Base-by-base conservation (phyloP, 1,140 invertebrate genomes). In the Panulirus ornatus region DNA sequence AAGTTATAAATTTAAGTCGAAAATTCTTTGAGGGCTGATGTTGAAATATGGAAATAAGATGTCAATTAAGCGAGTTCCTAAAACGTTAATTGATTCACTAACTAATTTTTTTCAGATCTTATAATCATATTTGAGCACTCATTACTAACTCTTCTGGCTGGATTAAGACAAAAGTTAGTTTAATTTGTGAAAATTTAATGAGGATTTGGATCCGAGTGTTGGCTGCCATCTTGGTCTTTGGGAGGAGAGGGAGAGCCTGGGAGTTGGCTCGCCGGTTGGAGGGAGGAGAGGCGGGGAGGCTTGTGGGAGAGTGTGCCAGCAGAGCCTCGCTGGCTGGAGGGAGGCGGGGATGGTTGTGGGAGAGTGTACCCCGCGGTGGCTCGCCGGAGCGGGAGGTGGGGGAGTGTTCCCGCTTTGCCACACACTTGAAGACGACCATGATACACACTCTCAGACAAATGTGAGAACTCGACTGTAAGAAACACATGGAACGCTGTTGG, bases 61-160 rank as follows among this genome's bases (percentile, higher is more conserved):
- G 79, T 76, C 88, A 89, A 89, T 89, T 89, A 89, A 89, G 88
- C 16, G 36, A 83, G 88, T 89, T 63, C 76, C 44, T 81, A 44
- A 36, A 70, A 81, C 86, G 73, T 82, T 88, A 88, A 88, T 82
- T 88, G 58, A 36, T 88, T 82, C 86, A n/a, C 86, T 47, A 82
- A 73, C 86, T 88, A 83, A 75, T 84, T 83, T 83, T n/a, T 89
- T 71, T 89, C 88, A 84, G 88, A 89, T 89, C 88, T 89, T 89
- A 83, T 89, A 89, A 89, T 84, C 88, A 89, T 76, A 89, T 89
- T 89, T 89, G 88, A 89, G 88, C 88, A 84, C 79, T 84, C 88
- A 89, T 89, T 89, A 89, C 79, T 54, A 83, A 89, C 79, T 89
- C 88, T 81, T 81, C 88, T 83, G 88, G 79, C 70, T 83, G 88